Evolutionary conservation across 2,113 vertebrate genomes (phyloP), one percentile per base, ranked within the genome.

Genomic region (Nycticebus coucang): DNA sequence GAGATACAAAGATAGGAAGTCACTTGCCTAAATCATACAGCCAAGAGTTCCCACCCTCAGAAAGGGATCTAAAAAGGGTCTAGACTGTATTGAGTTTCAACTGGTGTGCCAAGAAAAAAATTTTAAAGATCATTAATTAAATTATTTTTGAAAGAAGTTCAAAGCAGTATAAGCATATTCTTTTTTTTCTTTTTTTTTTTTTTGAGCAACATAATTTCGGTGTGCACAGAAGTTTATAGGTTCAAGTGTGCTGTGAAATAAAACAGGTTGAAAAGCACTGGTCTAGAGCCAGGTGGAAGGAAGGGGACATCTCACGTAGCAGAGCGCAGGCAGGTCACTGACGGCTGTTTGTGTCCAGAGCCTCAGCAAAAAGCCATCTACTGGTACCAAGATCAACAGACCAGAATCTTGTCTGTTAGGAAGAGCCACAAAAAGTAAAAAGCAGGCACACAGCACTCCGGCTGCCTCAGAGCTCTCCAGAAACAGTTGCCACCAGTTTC

Each of bases 251-350:
- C 45, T 50, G 8, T 50, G 45, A 50, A 50, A 50, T 50, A 50
- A 50, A 50, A 50, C 45, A 50, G 45, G 45, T 50, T 50, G 45
- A 50, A 50, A 50, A 50, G 45, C 45, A 50, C 45, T 50, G 45
- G 45, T 50, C 45, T 50, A 50, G 45, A 50, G 45, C 45, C 30
- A 11, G 28, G 18, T 33, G 50, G 84, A 28, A n/a, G 59, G 19
- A 57, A 26, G 4, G 35, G 0, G 6, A 26, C 5, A 30, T 18
- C 30, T 35, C 15, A 0, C 1, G 53, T 33, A 33, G 66, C 13
- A 8, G 82, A 66, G 5, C 6, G 11, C 13, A 3, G 0, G 19
- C 71, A 60, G 80, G 89, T 33, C 12, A 4, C 53, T 22, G 21
- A 19, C 7, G 28, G 60, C 57, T 28, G 3, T 59, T 87, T 0